Evolutionary conservation across 2,797 vertebrate genomes (phyloP).

Genomic region (Darevskia nairensis): DNA sequence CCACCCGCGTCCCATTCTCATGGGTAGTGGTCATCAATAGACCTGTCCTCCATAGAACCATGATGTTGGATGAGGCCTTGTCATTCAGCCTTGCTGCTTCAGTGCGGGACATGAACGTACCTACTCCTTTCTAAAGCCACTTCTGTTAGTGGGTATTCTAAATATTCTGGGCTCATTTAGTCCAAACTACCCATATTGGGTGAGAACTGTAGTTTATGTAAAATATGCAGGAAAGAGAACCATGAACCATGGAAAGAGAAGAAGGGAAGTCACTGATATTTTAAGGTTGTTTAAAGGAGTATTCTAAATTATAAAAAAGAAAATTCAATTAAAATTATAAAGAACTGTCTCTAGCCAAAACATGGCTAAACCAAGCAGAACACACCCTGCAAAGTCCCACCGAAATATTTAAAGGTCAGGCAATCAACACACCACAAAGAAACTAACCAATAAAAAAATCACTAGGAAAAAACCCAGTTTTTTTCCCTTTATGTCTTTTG

Average conservation of each 20-base stretch:
- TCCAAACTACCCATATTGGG: background rate
- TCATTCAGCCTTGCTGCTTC: background rate
- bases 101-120: background rate
- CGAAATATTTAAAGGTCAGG: background rate
- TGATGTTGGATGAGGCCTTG: background rate
- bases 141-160: background rate
- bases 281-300: no score
- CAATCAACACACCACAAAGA: background rate
- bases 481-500: background rate
- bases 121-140: background rate
- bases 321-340: no score
- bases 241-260: no score
- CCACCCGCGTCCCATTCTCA: no score
- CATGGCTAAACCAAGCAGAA: background rate
- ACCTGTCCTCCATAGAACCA: background rate
- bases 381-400: background rate
- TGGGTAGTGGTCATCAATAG: background rate
- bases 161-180: background rate
- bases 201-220: background rate
- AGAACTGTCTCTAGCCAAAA: background rate
- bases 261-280: no score
- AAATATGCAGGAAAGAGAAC: no score
- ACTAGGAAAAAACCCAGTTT: background rate
- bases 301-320: no score
- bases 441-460: background rate